Percentiles rank a stretch among this genome's conserved stretches.
phyloP scores from a whole-genome alignment of 2,888 invertebrate genomes.

The Griposia aprilina region DNA sequence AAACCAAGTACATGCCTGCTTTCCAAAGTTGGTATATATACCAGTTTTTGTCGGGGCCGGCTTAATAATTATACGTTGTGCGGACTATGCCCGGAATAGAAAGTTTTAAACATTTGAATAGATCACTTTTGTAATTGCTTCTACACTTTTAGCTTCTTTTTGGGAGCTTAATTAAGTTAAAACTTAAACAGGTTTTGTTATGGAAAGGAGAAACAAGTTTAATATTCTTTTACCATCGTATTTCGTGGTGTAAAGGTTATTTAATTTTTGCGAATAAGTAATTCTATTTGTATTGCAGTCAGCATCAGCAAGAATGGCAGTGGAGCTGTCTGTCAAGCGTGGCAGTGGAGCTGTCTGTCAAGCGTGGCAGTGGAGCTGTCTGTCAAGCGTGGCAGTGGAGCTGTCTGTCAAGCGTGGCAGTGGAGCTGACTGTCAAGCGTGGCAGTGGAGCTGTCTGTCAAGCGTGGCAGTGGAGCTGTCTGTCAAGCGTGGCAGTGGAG shows the following conservation, averaged over 20 bases:
- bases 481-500: background rate
- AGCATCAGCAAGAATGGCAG: background rate
- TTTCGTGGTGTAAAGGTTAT: background rate
- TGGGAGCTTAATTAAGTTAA: constrained; percentile 42
- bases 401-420: background rate
- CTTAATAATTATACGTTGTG: constrained; percentile 67
- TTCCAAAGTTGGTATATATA: constrained; percentile 61
- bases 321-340: no score
- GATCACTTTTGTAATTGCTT: constrained; percentile 59
- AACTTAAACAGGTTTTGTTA: constrained; percentile 40
- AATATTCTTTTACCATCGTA: background rate
- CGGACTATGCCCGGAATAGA: constrained; percentile 50
- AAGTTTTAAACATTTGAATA: constrained; percentile 58
- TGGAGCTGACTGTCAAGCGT: no score
- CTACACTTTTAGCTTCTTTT: constrained; percentile 48
- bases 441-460: no score
- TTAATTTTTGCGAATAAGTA: background rate
- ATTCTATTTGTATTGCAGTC: background rate
- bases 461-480: no score
- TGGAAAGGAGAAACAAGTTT: constrained; percentile 13
- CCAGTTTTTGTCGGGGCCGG: constrained; percentile 69
- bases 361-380: no score
- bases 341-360: background rate
- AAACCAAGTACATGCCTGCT: constrained; percentile 54
- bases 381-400: background rate